Percentiles rank a stretch among this genome's conserved stretches.
Conservation (phyloP, 2,797 vertebrate species). For the Ataeniobius toweri region DNA sequence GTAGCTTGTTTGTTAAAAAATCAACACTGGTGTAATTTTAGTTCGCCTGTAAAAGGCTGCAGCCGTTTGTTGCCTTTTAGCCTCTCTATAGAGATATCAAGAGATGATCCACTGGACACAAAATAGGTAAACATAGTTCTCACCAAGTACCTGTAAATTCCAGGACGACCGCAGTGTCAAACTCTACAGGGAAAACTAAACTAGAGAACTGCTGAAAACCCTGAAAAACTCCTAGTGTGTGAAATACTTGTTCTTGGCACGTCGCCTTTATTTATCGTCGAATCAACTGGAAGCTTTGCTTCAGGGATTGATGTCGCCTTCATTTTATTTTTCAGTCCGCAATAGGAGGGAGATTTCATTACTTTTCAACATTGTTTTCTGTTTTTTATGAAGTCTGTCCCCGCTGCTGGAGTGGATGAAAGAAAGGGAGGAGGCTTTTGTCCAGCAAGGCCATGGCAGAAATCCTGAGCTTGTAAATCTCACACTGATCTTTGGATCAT, state of each 20-base stretch:
- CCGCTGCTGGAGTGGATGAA: slow-evolving; percentile 55
- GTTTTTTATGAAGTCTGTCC: slow-evolving; percentile 71
- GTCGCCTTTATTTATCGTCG: slow-evolving; percentile 66
- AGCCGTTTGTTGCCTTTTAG: neutral
- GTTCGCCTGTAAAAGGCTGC: neutral
- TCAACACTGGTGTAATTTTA: neutral
- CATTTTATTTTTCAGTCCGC: slow-evolving; percentile 40
- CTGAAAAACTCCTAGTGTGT: slow-evolving; percentile 42
- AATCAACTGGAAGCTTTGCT: slow-evolving; percentile 57
- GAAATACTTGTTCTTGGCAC: slow-evolving; percentile 51
- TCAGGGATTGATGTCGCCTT: slow-evolving; percentile 47
- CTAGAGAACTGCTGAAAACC: slow-evolving; percentile 32
- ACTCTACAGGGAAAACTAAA: slow-evolving; percentile 49
- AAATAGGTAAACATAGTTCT: slow-evolving; percentile 37
- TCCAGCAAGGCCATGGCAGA: slow-evolving; percentile 50
- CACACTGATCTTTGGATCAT: slow-evolving; percentile 74
- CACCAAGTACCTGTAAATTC: slow-evolving; percentile 23
- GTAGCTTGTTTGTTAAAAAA: neutral
- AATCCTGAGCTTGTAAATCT: slow-evolving; percentile 74
- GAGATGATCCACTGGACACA: slow-evolving; percentile 28
- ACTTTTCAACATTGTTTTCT: slow-evolving; percentile 60
- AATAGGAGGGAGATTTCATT: slow-evolving; percentile 58
- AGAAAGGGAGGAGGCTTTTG: slow-evolving; percentile 65
- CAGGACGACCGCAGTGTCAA: slow-evolving; percentile 22
- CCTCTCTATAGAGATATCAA: slow-evolving; percentile 15